Evolutionary conservation across 2,888 invertebrate species (phyloP).

Genomic region (Podotricha telesiphe): DNA sequence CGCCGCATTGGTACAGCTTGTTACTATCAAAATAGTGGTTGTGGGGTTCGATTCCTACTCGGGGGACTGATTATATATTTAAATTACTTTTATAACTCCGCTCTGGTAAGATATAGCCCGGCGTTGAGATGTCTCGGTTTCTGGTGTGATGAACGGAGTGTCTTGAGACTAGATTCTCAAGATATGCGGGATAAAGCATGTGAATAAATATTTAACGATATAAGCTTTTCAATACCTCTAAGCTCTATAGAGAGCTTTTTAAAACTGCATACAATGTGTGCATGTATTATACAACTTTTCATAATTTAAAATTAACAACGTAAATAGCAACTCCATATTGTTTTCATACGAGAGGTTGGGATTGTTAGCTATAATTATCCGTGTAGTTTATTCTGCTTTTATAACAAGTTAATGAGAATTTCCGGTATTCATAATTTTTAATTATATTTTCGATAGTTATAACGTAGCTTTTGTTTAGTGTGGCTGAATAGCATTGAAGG

Average conservation of each 20-base stretch:
- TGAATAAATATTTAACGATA: not conserved
- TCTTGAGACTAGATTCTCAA: too few species aligned
- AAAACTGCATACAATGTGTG: not conserved
- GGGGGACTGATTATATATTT: too few species aligned
- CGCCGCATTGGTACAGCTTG: too few species aligned
- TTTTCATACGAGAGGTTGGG: slow-evolving; percentile 9
- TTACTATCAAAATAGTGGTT: too few species aligned
- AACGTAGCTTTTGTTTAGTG: not conserved
- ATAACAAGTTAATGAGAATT: slow-evolving; percentile 22
- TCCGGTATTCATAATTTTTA: slow-evolving; percentile 19
- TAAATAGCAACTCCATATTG: slow-evolving; percentile 17
- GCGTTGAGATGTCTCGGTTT: too few species aligned
- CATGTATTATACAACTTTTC: not conserved
- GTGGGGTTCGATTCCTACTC: too few species aligned
- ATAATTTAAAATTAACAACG: slow-evolving; percentile 20
- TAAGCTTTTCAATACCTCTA: not conserved
- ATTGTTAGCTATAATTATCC: slow-evolving; percentile 18
- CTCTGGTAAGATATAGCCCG: too few species aligned
- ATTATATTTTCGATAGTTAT: slow-evolving; percentile 6
- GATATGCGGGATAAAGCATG: too few species aligned
- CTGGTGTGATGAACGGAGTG: not conserved
- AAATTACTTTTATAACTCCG: too few species aligned
- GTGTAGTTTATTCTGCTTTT: slow-evolving; percentile 23
- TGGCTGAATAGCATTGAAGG: too few species aligned
- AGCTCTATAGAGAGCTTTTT: not conserved